Evolutionary conservation across 2,888 invertebrate genomes (phyloP).

Genomic region (Acrobasis suavella): DNA sequence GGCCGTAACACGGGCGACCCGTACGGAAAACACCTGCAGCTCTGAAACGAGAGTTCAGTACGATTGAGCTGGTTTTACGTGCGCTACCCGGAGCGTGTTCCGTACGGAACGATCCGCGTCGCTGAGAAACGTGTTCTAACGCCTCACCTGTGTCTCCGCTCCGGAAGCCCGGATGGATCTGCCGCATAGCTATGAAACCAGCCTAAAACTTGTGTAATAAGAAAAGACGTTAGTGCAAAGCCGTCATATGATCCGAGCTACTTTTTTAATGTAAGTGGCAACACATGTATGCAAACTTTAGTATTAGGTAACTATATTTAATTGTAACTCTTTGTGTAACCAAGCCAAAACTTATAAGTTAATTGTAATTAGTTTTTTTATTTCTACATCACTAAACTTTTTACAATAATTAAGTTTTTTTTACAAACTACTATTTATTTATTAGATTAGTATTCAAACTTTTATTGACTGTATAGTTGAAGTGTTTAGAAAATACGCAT

Average conservation of each 20-base stretch:
- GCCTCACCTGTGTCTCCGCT: too few relatives aligned
- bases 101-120: too few relatives aligned
- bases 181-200: too few relatives aligned
- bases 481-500: not conserved
- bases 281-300: not conserved
- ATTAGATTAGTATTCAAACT: not conserved
- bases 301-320: not conserved
- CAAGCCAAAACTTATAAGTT: conserved; percentile 41
- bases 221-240: not conserved
- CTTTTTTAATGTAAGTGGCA: not conserved
- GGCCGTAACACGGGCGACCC: too few relatives aligned
- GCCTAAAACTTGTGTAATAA: too few relatives aligned
- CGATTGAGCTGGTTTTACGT: too few relatives aligned
- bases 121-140: too few relatives aligned
- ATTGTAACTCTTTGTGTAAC: conserved; percentile 29
- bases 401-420: conserved; percentile 9
- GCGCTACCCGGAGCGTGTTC: too few relatives aligned
- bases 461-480: not conserved
- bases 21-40: too few relatives aligned
- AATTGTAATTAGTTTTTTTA: conserved; percentile 22
- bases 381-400: conserved; percentile 25
- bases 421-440: conserved; percentile 5
- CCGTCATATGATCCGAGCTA: not conserved
- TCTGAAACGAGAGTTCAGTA: too few relatives aligned
- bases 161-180: too few relatives aligned